A percentile compares a stretch with the other conserved stretches of the same genome.
Evolutionary conservation across 2,888 invertebrate species (phyloP).

Genomic region (Furcula furcula): DNA sequence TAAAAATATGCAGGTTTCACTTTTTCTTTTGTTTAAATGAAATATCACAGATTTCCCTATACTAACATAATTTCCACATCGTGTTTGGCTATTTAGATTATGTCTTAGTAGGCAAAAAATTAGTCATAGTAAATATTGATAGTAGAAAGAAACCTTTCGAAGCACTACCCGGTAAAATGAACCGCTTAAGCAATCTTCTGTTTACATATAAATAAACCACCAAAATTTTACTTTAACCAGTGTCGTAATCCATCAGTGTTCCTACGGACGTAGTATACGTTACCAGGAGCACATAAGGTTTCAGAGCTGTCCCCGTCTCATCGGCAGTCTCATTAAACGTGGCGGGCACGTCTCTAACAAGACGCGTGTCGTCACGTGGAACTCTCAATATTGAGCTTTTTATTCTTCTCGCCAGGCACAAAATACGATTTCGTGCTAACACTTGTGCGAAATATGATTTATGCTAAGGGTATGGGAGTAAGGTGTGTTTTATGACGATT

Average conservation of each 20-base stretch:
- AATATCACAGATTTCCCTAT: conserved; percentile 30
- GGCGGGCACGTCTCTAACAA: conserved; percentile 45
- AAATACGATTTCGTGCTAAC: conserved; percentile 1
- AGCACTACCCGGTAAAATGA: too few relatives aligned
- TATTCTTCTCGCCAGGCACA: conserved; percentile 3
- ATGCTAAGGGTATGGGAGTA: too few relatives aligned
- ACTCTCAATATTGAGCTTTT: conserved; percentile 23
- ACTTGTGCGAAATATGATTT: conserved; percentile 1
- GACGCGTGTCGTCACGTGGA: conserved; percentile 35
- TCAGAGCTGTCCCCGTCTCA: conserved; percentile 11
- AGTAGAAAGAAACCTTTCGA: conserved; percentile 1
- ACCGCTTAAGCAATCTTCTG: too few relatives aligned
- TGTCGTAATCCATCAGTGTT: conserved; percentile 9
- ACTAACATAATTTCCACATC: conserved; percentile 30
- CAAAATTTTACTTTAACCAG: too few relatives aligned
- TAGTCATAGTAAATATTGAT: neutral
- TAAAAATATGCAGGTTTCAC: too few relatives aligned
- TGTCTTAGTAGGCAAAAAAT: neutral
- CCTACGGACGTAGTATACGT: conserved; percentile 11
- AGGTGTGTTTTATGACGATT: too few relatives aligned
- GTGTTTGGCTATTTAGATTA: conserved; percentile 37
- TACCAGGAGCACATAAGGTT: conserved; percentile 8
- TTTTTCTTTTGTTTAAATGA: conserved; percentile 19
- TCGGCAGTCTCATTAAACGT: conserved; percentile 33
- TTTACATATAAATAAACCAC: too few relatives aligned